Evolutionary conservation across 2,888 invertebrate species (phyloP).

Genomic region (Melinaea menophilus): DNA sequence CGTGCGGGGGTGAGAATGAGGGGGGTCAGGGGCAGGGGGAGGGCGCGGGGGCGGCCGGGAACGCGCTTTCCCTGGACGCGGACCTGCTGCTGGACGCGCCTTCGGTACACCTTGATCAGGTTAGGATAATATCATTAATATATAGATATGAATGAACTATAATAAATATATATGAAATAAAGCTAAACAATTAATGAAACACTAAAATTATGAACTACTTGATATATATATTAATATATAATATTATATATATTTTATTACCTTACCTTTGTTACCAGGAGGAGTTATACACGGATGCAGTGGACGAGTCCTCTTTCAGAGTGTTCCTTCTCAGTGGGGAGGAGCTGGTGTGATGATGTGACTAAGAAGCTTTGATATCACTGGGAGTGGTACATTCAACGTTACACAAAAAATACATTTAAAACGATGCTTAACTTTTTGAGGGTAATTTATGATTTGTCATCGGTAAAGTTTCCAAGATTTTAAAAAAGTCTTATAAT

Average conservation of each 20-base stretch:
- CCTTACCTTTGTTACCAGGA: slow-evolving; percentile 44
- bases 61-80: slow-evolving; percentile 38
- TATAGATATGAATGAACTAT: no score
- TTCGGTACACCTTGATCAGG: slow-evolving; percentile 70
- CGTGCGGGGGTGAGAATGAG: slow-evolving; percentile 31
- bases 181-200: neutral
- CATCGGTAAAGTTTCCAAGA: neutral
- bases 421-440: neutral
- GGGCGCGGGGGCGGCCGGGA: slow-evolving; percentile 8
- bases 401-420: neutral
- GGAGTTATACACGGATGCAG: slow-evolving; percentile 65
- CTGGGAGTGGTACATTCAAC: slow-evolving; percentile 36
- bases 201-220: no score
- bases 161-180: neutral
- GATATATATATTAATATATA: neutral
- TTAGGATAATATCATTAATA: slow-evolving; percentile 26
- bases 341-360: slow-evolving; percentile 37
- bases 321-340: slow-evolving; percentile 67
- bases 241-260: slow-evolving; percentile 9
- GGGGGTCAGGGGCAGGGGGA: slow-evolving; percentile 24
- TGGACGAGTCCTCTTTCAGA: slow-evolving; percentile 67
- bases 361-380: slow-evolving; percentile 32
- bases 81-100: slow-evolving; percentile 62
- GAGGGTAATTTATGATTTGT: neutral
- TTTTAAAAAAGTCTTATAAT: neutral